phyloP scores from a whole-genome alignment of 1,140 invertebrate species.

The Pararge aegeria region DNA sequence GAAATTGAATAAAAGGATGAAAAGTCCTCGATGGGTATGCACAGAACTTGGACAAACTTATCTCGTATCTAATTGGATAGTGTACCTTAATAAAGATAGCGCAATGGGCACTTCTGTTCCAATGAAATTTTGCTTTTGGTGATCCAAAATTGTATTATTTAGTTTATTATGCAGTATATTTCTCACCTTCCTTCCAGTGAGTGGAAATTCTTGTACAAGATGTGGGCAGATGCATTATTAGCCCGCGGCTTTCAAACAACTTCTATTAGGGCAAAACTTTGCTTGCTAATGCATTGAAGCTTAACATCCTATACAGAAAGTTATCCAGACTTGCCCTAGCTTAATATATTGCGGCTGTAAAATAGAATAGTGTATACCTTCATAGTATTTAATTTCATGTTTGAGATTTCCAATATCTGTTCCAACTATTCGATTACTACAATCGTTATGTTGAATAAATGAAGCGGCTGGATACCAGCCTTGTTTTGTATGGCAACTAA shows the following conservation, averaged over 20 bases:
- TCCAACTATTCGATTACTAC: slow-evolving; percentile 63
- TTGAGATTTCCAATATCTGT: slow-evolving; percentile 77
- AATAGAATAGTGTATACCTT: slow-evolving; percentile 48
- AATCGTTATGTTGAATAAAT: slow-evolving; percentile 77
- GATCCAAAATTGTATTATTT: too few relatives aligned
- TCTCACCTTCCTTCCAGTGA: background rate
- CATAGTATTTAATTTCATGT: slow-evolving; percentile 65
- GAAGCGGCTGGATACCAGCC: slow-evolving; percentile 84
- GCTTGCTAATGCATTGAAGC: background rate
- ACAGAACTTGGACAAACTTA: too few relatives aligned
- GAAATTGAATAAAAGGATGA: too few relatives aligned
- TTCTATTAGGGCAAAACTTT: background rate
- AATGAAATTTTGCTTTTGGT: too few relatives aligned
- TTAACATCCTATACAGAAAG: background rate
- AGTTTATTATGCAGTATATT: background rate
- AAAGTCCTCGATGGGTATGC: too few relatives aligned
- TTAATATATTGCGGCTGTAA: too few relatives aligned
- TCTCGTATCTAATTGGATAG: too few relatives aligned
- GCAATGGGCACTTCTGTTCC: too few relatives aligned
- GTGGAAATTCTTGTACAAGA: background rate
- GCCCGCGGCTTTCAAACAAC: background rate
- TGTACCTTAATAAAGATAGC: too few relatives aligned
- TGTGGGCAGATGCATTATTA: background rate
- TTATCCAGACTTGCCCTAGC: background rate
- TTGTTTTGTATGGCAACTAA: slow-evolving; percentile 80